Percentiles rank a stretch among this genome's conserved stretches.
These are phyloP conservation scores for Nyctalus aviator DNA, from an alignment of 2,797 vertebrate species.

Conservation along the genomic window DNA sequence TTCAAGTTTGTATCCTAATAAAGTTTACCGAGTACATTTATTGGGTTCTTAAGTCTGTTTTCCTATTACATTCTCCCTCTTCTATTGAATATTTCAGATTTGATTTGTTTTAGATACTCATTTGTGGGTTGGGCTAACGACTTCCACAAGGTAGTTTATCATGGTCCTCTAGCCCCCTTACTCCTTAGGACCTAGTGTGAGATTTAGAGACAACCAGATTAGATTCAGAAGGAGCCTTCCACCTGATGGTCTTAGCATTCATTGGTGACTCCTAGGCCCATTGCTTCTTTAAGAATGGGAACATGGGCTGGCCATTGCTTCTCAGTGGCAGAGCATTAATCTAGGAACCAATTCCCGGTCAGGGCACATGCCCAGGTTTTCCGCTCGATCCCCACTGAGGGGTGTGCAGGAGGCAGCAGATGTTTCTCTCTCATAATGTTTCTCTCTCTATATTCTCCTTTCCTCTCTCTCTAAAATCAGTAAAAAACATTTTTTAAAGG, in stretches of 20 bases:
- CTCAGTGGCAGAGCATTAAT: no score
- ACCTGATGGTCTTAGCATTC: background rate
- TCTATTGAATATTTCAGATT: slow-evolving; percentile 9
- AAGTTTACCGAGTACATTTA: slow-evolving; percentile 27
- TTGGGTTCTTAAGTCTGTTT: background rate
- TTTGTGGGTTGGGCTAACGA: background rate
- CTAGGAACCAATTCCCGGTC: no score
- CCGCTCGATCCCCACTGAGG: no score
- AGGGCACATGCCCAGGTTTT: no score
- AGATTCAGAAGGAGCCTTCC: background rate
- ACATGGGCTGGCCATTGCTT: background rate
- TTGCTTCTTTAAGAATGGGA: background rate
- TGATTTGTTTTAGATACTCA: background rate
- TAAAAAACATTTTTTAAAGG: background rate
- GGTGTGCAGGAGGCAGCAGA: no score
- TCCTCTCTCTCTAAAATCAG: no score
- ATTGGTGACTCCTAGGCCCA: background rate
- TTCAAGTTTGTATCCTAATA: background rate
- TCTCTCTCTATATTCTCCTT: no score
- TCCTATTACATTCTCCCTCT: background rate
- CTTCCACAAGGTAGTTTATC: background rate
- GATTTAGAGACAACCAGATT: background rate
- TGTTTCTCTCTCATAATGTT: no score
- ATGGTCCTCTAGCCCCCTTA: background rate
- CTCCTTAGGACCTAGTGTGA: slow-evolving; percentile 1